Conservation (phyloP, 2,888 invertebrate genomes). For the Ethmia dodecea region DNA sequence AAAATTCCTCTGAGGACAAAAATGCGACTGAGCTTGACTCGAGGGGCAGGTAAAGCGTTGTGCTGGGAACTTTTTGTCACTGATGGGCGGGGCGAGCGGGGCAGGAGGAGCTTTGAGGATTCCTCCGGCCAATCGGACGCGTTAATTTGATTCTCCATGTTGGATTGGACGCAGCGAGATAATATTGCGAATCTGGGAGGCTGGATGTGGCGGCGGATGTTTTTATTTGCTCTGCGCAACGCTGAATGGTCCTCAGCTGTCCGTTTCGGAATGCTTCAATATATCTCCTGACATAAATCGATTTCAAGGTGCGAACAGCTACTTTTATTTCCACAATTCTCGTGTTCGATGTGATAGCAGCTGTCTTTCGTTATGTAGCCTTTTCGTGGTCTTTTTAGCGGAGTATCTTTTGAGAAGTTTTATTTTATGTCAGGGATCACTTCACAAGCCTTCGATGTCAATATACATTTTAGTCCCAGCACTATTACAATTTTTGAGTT, state of each 20-base stretch:
- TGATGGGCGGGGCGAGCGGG: conserved; percentile 66
- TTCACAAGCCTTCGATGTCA: neutral
- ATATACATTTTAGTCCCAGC: too few species aligned
- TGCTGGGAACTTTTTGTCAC: conserved; percentile 51
- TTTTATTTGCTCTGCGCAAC: conserved; percentile 56
- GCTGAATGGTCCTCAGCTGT: conserved; percentile 51
- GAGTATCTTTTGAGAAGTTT: neutral
- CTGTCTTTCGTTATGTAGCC: neutral
- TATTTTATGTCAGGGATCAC: neutral
- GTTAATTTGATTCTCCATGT: conserved; percentile 29
- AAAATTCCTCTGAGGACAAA: conserved; percentile 38
- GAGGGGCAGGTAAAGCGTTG: conserved; percentile 42
- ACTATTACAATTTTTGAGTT: too few species aligned
- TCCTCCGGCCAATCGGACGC: conserved; percentile 40
- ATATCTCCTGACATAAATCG: conserved; percentile 61
- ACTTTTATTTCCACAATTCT: conserved; percentile 31
- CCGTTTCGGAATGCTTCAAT: conserved; percentile 57
- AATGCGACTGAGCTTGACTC: conserved; percentile 44
- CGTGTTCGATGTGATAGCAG: conserved; percentile 15
- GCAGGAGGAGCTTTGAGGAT: conserved; percentile 65
- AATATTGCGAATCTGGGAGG: conserved; percentile 74
- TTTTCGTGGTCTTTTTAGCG: neutral
- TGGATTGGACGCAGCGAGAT: conserved; percentile 64
- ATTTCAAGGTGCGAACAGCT: conserved; percentile 57
- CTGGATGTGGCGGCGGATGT: conserved; percentile 53